Base-by-base conservation (phyloP, 1,140 invertebrate species). In the Drosophila tropicalis region DNA sequence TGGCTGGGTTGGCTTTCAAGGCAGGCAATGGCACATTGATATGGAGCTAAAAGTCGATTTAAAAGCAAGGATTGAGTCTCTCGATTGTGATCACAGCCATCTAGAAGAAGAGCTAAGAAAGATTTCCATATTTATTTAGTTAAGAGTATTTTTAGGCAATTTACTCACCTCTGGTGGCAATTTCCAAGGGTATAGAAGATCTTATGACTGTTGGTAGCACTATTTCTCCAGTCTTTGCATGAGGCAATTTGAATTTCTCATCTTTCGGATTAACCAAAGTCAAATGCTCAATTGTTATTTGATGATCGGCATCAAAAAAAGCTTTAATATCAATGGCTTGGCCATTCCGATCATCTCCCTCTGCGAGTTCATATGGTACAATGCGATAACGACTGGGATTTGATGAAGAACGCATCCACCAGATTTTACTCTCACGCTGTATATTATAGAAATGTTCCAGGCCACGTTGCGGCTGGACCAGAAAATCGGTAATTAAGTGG, bases 351-450 rank as follows among this genome's bases (percentile, higher is more conserved):
- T 81, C 62, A 81, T 91, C 81, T 2, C 90, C 70, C 25, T 90
- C 90, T 51, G 90, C 92, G 13, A 94, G 92, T 77, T 95, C 94
- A 72, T 92, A 93, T n/a, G 89, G 68, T 1, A 78, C 72, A 25
- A 95, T 84, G 62, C 81, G 81, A 91, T 95, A 95, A 51, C 94
- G 91, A 70, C 94, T 94, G 36, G 95, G 95, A 80, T 94, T 94
- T n/a, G 94, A 93, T 62, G 95, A 95, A 90, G 95, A 94, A 93
- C 95, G 92, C 77, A 93, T 94, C 96, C 96, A 97, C 96, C 96
- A 97, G 69, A 95, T 94, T 90, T 96, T 96, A 66, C 96, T 94
- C 81, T 96, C 94, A 72, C 95, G 93, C 81, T 96, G 96, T 92
- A 95, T 95, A 62, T 95, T 94, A 79, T 89, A 91, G 13, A 91